Evolutionary conservation across 2,113 vertebrate genomes (phyloP), one percentile per base, ranked within the genome.

Genomic region (Telmatochromis sp.): DNA sequence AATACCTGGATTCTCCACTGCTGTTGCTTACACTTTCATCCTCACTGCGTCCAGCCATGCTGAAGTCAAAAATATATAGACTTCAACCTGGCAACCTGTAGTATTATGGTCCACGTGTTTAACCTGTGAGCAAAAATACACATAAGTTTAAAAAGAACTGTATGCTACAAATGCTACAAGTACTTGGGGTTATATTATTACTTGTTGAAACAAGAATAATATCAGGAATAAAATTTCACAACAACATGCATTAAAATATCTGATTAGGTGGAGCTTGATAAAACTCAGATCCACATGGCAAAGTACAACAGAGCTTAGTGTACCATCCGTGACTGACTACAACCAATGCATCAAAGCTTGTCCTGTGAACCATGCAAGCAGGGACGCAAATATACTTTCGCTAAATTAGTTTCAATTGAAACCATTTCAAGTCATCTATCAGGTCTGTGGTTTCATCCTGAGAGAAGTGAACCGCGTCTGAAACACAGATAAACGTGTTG

Each of bases 21-120:
- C 97, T 99, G 95, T 99, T 99, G 97, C 97, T 98, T 93, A 97
- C 89, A 92, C 97, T 98, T 96, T 99, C 98, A 91, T 99, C 98
- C 96, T 99, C 98, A 93, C 97, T 98, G 89, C 98, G 98, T 92
- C 97, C 98, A 96, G 98, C 99, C 99, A 99, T 99, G 96, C 86
- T 94, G 88, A 93, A 89, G 92, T 89, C 90, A 83, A 85, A 84
- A 90, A 87, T 68, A 87, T 68, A 79, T n/a, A 85, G 81, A 89
- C 83, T 85, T 82, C 84, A 83, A 73, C 57, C 87, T 85, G 88
- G 85, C 65, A 84, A 70, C 10, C 51, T 89, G 58, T 10, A 60
- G 70, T 79, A 15, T 37, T 51, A 51, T 45, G 70, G 19, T 79
- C 53, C 58, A 91, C 88, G 89, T 89, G 55, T 26, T 85, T 28